Evolutionary conservation across 2,113 vertebrate species (phyloP).

Genomic region (Dasyornis broadbenti): DNA sequence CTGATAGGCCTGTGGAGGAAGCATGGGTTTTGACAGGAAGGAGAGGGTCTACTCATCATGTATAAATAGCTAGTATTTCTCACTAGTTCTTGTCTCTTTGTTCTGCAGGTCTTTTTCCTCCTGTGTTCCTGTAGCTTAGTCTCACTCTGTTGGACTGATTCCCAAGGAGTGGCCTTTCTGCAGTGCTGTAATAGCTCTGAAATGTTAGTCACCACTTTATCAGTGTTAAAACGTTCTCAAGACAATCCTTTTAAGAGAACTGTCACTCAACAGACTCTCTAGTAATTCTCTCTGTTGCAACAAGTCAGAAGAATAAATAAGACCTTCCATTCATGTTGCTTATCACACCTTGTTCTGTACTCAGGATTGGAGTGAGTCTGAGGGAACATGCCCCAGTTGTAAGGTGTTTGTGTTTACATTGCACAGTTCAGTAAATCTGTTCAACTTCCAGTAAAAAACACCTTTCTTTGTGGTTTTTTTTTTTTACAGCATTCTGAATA

Average conservation of each 20-base stretch:
- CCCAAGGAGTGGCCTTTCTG: not conserved
- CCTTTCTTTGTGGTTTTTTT: not conserved
- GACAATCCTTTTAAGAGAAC: not conserved
- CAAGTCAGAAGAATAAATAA: conserved; percentile 10
- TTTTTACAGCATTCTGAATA: not conserved
- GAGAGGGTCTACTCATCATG: not conserved
- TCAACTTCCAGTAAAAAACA: not conserved
- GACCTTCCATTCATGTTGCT: not conserved
- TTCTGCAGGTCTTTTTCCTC: not conserved
- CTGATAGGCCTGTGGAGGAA: not conserved
- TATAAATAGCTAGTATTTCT: not conserved
- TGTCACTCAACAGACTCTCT: conserved; percentile 15
- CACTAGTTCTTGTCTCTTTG: not conserved
- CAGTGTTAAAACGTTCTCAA: not conserved
- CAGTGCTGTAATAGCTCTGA: not conserved
- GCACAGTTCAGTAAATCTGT: not conserved
- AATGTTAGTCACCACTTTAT: conserved; percentile 8
- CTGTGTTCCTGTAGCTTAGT: not conserved
- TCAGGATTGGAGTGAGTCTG: not conserved
- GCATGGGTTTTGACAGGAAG: not conserved
- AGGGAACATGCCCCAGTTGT: not conserved
- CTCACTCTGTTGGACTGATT: not conserved
- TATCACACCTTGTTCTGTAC: not conserved
- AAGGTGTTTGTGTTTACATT: not conserved
- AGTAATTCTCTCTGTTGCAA: conserved; percentile 17